Evolutionary conservation across 2,797 vertebrate species (phyloP).

Genomic region (Balearica regulorum): DNA sequence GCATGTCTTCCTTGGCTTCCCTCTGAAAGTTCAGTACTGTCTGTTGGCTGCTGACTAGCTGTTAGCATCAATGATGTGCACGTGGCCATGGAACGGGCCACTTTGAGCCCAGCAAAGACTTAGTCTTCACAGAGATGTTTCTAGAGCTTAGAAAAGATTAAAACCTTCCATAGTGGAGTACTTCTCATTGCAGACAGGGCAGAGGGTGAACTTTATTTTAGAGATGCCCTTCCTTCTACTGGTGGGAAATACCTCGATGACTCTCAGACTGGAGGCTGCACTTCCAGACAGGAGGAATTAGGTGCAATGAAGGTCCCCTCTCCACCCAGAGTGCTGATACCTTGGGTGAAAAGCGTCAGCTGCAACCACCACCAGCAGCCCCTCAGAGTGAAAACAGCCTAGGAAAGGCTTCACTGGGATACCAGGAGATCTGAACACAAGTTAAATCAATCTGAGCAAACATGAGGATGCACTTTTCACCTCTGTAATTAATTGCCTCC

Average conservation of each 20-base stretch:
- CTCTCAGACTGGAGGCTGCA: not conserved
- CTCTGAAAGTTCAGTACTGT: not conserved
- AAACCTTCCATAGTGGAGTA: not conserved
- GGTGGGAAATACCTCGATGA: not conserved
- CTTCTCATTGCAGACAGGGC: not conserved
- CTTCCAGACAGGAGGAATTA: not conserved
- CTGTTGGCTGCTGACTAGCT: not conserved
- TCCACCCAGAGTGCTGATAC: not conserved
- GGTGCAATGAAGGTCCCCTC: not conserved
- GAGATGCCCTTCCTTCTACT: not conserved
- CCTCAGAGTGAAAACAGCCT: not conserved
- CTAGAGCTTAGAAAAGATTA: not conserved
- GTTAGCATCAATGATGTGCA: rapidly evolving
- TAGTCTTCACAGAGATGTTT: not conserved
- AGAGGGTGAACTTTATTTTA: not conserved
- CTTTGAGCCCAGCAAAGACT: not conserved
- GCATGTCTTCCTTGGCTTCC: not conserved
- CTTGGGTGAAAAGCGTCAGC: not conserved
- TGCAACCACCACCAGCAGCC: not conserved
- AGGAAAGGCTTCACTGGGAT: not conserved
- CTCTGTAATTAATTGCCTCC: not conserved
- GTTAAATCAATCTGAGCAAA: not conserved
- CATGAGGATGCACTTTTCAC: not conserved
- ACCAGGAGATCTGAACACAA: not conserved
- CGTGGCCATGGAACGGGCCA: not conserved